Evolutionary conservation across 2,113 vertebrate species (phyloP).

Genomic region (Catharus bicknelli): DNA sequence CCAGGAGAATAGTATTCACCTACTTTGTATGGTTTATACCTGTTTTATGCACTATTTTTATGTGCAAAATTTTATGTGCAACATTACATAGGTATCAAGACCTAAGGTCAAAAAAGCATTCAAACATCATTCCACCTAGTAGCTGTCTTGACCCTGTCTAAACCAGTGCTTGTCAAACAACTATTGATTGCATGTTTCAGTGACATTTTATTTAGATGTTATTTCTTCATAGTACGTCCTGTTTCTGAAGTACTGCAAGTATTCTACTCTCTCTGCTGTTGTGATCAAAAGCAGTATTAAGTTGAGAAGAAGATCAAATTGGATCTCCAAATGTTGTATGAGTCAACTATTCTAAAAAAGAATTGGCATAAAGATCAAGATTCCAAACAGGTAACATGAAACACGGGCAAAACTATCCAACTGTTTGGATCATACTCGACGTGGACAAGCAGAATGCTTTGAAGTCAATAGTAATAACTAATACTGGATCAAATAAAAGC

Average conservation of each 20-base stretch:
- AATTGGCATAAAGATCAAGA: neutral
- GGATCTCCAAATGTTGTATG: neutral
- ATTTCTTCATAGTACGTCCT: neutral
- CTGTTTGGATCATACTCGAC: neutral
- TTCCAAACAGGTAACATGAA: neutral
- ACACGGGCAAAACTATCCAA: neutral
- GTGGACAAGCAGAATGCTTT: conserved; percentile 1
- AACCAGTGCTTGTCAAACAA: neutral
- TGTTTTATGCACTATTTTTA: neutral
- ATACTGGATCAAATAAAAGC: neutral
- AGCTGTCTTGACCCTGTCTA: neutral
- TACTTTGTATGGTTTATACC: neutral
- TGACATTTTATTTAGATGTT: neutral
- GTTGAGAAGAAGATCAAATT: neutral
- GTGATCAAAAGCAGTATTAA: neutral
- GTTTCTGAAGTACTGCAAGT: neutral
- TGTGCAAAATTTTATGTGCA: neutral
- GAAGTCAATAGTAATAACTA: conserved; percentile 31
- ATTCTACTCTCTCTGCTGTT: neutral
- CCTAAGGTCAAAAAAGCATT: neutral
- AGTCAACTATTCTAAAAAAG: neutral
- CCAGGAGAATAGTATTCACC: neutral
- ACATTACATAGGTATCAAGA: neutral
- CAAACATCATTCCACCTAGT: neutral
- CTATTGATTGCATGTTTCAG: neutral